These are phyloP conservation scores for Caenorhabditis afra DNA, from an alignment of 2,888 invertebrate species.

Conservation along the genomic window DNA sequence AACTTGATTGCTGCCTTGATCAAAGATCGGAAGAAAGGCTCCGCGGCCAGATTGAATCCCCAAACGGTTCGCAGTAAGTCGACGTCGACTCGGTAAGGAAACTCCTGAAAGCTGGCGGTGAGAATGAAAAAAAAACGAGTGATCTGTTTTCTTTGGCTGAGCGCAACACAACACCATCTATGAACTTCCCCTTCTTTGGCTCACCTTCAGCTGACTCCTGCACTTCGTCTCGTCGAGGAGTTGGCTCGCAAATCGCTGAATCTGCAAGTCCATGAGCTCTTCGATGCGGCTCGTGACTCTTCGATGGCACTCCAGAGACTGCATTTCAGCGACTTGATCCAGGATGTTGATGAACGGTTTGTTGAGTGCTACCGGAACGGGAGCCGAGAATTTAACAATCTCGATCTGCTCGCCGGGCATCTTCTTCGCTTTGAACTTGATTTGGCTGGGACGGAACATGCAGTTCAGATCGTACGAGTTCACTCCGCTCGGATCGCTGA, in stretches of 20 bases:
- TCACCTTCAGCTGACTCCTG: conserved; percentile 65
- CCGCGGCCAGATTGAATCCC: conserved; percentile 66
- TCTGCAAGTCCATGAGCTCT: conserved; percentile 73
- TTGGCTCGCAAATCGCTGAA: conserved; percentile 64
- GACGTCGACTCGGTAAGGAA: conserved; percentile 66
- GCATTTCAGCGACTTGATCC: conserved; percentile 74
- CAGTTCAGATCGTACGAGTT: conserved; percentile 1
- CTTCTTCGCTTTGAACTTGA: conserved; percentile 39
- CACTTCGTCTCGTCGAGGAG: conserved; percentile 70
- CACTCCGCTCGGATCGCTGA: neutral
- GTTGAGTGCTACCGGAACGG: conserved; percentile 77
- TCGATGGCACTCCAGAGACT: conserved; percentile 64
- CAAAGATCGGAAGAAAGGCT: conserved; percentile 77
- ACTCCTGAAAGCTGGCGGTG: conserved; percentile 65
- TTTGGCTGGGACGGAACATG: conserved; percentile 40
- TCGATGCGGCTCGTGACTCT: conserved; percentile 72
- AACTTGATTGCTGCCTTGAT: conserved; percentile 69
- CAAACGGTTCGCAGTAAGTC: conserved; percentile 43
- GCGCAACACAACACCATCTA: too few species aligned
- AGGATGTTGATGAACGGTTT: conserved; percentile 81
- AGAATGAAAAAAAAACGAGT: too few species aligned
- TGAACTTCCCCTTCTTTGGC: neutral
- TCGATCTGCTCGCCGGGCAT: conserved; percentile 59
- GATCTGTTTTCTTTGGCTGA: too few species aligned
- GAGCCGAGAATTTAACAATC: conserved; percentile 76